Percentiles rank a stretch among this genome's conserved stretches.
Evolutionary conservation across 1,140 invertebrate species (phyloP).

Genomic region (Leptinotarsa lineolata): DNA sequence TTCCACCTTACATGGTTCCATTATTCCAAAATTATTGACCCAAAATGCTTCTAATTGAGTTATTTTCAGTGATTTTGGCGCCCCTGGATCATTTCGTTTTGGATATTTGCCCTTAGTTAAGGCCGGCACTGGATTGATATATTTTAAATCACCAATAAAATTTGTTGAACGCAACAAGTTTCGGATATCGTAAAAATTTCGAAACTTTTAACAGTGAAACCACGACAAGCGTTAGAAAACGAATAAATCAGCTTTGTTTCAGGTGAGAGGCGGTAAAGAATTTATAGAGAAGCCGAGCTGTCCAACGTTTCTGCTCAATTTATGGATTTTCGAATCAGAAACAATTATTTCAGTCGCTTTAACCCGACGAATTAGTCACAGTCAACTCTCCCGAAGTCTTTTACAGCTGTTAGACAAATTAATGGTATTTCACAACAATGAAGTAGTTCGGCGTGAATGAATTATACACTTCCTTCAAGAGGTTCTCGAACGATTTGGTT

Average conservation of each 20-base stretch:
- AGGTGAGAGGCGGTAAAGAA: neutral
- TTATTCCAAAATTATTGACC: too few relatives aligned
- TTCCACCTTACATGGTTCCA: too few relatives aligned
- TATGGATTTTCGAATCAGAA: conserved; percentile 15
- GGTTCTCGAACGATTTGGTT: neutral
- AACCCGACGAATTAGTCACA: conserved; percentile 10
- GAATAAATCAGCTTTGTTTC: neutral
- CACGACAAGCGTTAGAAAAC: neutral
- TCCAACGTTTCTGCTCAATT: conserved; percentile 8
- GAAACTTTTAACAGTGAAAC: neutral
- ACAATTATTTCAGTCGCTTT: conserved; percentile 20
- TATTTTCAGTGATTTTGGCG: too few relatives aligned
- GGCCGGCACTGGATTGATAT: neutral
- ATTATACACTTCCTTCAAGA: conserved; percentile 22
- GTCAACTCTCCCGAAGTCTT: conserved; percentile 5
- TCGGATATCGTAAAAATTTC: neutral
- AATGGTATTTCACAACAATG: conserved; percentile 20
- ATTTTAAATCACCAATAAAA: neutral
- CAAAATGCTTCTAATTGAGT: too few relatives aligned
- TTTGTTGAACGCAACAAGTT: neutral
- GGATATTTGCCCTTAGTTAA: too few relatives aligned
- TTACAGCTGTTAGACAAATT: conserved; percentile 14
- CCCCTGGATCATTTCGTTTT: too few relatives aligned
- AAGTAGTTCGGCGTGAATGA: conserved; percentile 21
- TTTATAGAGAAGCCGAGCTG: neutral